Base-by-base conservation (phyloP, 2,113 vertebrate genomes). In the Tichodroma muraria region DNA sequence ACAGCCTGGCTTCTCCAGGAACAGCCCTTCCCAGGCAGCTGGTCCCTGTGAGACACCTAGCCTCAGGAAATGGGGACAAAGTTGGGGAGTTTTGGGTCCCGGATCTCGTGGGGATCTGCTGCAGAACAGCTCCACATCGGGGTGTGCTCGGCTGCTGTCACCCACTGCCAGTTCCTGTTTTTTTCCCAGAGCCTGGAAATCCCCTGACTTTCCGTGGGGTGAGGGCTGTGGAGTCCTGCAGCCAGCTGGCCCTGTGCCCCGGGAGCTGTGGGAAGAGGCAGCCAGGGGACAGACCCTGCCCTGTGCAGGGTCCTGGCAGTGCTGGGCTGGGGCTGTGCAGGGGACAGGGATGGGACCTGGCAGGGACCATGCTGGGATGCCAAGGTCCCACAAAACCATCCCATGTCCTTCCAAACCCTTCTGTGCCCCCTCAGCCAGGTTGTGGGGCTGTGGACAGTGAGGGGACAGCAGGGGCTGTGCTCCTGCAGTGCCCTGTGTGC, bases 141-240 rank as follows among this genome's bases (percentile, higher is more conserved):
- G 66, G 64, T 75, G 61, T 15, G 38, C 52, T 23, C 0, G 4
- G 79, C 52, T 13, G 1, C 42, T 20, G 31, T 30, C 12, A 2
- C 33, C 8, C 1, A 4, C 52, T 70, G 45, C 35, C 8, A 1
- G 83, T 93, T 96, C 92, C 92, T 85, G 69, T 78, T 94, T 97
- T n/a, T 64, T 40, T 70, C 82, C 86, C 85, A n/a, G 65, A 54
- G 83, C 75, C 47, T 94, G 94, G 95, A 94, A 97, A 96, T 56
- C 91, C 94, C 96, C 96, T 70, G 78, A 80, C 77, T 96, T 94
- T 70, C 92, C 92, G 0, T 1, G 25, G 77, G 42, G 59, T 57
- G 76, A 79, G 66, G 76, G 89, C 27, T 38, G 35, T 7, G 15
- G 63, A 60, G 56, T 50, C 52, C 8, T 8, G 82, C 33, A 0